phyloP scores from a whole-genome alignment of 2,888 invertebrate genomes.

The Charanyca ferruginea region DNA sequence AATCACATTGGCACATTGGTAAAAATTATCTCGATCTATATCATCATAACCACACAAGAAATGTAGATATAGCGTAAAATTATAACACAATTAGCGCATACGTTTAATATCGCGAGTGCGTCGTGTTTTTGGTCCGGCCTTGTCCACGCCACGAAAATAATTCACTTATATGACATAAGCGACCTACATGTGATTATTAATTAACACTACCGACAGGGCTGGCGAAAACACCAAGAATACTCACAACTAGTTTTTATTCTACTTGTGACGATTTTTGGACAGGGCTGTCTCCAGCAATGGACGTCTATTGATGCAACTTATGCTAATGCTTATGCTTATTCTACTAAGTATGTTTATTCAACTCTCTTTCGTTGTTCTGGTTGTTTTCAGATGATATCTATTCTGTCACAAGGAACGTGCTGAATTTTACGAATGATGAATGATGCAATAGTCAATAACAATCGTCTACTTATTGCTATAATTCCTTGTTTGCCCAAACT shows the following conservation, averaged over 20 bases:
- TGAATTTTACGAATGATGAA: neutral
- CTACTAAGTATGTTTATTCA: no score
- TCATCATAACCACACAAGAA: neutral
- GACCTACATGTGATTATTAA: conserved; percentile 55
- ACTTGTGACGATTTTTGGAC: neutral
- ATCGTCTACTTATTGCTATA: neutral
- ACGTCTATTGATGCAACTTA: no score
- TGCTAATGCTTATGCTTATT: no score
- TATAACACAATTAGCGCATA: conserved; percentile 44
- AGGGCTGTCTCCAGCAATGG: no score
- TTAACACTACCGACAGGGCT: conserved; percentile 46
- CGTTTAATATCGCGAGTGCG: conserved; percentile 51
- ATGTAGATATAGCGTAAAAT: conserved; percentile 2
- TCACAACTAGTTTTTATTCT: neutral
- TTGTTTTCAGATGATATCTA: no score
- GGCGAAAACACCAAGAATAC: neutral
- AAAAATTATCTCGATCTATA: neutral
- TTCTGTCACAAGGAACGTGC: neutral
- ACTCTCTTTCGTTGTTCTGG: no score
- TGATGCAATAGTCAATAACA: neutral
- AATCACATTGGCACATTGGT: no score
- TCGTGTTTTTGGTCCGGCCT: conserved; percentile 29
- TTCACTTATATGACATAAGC: conserved; percentile 55
- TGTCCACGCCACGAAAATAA: conserved; percentile 59
- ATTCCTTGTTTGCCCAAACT: neutral